These are phyloP conservation scores for Patella pellucida DNA, from an alignment of 2,888 invertebrate species.

Conservation along the genomic window DNA sequence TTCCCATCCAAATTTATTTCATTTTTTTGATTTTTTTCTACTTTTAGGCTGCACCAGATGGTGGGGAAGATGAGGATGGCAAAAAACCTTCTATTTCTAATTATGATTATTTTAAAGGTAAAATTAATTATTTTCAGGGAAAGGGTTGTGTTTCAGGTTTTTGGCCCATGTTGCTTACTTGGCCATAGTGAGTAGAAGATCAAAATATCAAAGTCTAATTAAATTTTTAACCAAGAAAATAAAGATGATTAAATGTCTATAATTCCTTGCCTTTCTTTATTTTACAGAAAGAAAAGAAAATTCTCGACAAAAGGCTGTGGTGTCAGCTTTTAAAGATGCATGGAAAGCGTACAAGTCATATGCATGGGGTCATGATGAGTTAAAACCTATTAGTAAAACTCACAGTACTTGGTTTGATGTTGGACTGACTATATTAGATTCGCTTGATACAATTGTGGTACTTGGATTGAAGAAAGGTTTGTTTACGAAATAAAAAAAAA, in stretches of 20 bases:
- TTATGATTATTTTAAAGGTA: conserved; percentile 46
- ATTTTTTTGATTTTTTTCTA: not conserved
- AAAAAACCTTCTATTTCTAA: conserved; percentile 16
- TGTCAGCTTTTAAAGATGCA: conserved; percentile 90
- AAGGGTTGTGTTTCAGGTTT: not conserved
- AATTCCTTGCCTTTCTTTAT: not conserved
- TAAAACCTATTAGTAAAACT: conserved; percentile 89
- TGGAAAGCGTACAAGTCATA: conserved; percentile 93
- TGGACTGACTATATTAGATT: conserved; percentile 95
- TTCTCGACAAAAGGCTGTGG: conserved; percentile 85
- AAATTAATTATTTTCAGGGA: conserved; percentile 33
- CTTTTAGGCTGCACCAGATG: conserved; percentile 23
- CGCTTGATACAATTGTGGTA: conserved; percentile 94
- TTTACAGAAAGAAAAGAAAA: conserved; percentile 78
- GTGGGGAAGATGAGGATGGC: conserved; percentile 25
- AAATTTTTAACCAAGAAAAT: not conserved
- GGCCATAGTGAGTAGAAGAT: not conserved
- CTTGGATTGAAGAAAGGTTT: conserved; percentile 92
- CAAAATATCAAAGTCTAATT: too few relatives aligned
- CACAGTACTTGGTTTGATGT: conserved; percentile 95
- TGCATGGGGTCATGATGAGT: conserved; percentile 98
- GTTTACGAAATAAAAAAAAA: not conserved
- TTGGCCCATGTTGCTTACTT: not conserved
- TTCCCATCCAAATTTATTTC: not conserved
- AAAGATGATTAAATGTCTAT: not conserved